Evolutionary conservation across 2,888 invertebrate genomes (phyloP).

Genomic region (Mamestra brassicae): DNA sequence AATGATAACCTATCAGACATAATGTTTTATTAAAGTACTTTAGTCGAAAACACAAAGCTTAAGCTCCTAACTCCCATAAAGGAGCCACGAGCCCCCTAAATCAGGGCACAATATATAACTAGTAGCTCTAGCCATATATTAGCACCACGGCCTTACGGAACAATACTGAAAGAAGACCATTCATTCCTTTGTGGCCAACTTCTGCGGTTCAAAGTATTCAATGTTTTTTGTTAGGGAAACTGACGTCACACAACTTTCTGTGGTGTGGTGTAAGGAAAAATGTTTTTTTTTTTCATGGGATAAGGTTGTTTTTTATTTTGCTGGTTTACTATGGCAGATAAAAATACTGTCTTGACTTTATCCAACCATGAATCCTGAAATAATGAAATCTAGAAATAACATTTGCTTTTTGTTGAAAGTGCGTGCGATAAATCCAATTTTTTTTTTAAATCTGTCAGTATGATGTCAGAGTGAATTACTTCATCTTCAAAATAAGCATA

Average conservation of each 20-base stretch:
- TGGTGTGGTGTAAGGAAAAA: conserved; percentile 47
- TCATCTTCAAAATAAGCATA: conserved; percentile 18
- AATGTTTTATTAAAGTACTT: conserved; percentile 44
- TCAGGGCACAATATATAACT: conserved; percentile 47
- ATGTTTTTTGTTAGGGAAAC: conserved; percentile 61
- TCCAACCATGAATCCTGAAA: background rate
- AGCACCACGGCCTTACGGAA: conserved; percentile 54
- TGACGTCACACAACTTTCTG: conserved; percentile 65
- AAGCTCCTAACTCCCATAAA: conserved; percentile 51
- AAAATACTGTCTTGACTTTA: background rate
- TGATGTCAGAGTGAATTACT: conserved; percentile 19
- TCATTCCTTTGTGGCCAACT: conserved; percentile 65
- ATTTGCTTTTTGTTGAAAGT: background rate
- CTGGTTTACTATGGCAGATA: background rate
- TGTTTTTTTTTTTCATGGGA: background rate
- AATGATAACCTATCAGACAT: conserved; percentile 8
- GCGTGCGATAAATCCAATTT: background rate
- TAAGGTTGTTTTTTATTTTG: background rate
- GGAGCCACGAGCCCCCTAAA: conserved; percentile 43
- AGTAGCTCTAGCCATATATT: conserved; percentile 56
- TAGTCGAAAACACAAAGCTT: conserved; percentile 25
- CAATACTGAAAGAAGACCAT: conserved; percentile 63
- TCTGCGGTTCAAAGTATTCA: conserved; percentile 59
- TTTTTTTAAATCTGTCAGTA: background rate
- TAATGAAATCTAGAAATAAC: background rate